These are phyloP conservation scores for Eriosoma lanigerum DNA, from an alignment of 1,140 invertebrate genomes.

Conservation along the genomic window DNA sequence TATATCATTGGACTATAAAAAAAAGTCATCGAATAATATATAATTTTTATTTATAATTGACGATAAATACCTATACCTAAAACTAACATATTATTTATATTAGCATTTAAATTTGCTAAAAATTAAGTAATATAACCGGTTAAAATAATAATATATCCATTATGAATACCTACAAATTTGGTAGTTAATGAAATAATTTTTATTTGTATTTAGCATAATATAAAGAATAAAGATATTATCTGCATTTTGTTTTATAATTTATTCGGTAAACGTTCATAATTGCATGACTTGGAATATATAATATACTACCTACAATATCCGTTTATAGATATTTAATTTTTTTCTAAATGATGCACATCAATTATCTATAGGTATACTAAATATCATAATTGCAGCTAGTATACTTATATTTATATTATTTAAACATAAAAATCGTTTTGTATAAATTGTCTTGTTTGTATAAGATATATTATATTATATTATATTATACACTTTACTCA, in stretches of 20 bases:
- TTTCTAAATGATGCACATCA: background rate
- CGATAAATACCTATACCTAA: too few species aligned
- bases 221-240: too few species aligned
- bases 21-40: too few species aligned
- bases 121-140: background rate
- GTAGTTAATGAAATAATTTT: background rate
- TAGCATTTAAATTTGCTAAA: background rate
- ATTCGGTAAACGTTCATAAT: slow-evolving; percentile 21
- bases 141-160: too few species aligned
- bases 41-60: too few species aligned
- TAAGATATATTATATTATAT: background rate
- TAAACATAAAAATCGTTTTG: background rate
- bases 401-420: background rate
- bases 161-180: background rate
- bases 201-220: too few species aligned
- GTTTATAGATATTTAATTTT: background rate
- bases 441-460: too few species aligned
- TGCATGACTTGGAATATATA: too few species aligned
- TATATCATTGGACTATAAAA: too few species aligned
- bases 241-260: background rate
- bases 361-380: background rate
- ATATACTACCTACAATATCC: too few species aligned
- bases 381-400: background rate
- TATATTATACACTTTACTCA: slow-evolving; percentile 5
- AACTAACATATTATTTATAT: background rate